A percentile compares a stretch with the other conserved stretches of the same genome.
phyloP scores from a whole-genome alignment of 2,888 invertebrate genomes.

The Adineta ricciae region DNA sequence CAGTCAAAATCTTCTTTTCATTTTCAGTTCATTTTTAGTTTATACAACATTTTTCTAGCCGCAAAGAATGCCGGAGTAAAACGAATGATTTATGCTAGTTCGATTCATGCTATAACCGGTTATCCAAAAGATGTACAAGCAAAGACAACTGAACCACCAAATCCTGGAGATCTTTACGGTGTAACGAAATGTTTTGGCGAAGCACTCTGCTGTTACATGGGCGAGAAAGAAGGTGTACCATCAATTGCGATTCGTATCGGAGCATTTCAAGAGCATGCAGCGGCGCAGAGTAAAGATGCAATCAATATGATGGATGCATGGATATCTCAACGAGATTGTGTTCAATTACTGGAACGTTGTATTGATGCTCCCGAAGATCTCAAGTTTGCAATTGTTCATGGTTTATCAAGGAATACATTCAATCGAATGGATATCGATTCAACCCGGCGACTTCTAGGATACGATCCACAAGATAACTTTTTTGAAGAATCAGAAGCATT shows the following conservation, averaged over 20 bases:
- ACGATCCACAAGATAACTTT: neutral
- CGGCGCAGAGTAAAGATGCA: neutral
- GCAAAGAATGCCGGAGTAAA: neutral
- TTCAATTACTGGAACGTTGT: neutral
- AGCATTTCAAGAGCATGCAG: neutral
- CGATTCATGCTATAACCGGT: neutral
- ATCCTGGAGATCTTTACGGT: neutral
- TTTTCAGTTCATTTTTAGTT: neutral
- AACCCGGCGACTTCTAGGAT: neutral
- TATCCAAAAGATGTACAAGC: neutral
- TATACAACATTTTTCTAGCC: neutral
- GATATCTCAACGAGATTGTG: neutral
- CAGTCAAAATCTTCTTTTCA: no score
- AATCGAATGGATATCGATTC: neutral
- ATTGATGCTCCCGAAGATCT: neutral
- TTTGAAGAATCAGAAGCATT: neutral
- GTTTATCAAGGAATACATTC: neutral
- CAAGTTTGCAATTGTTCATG: neutral
- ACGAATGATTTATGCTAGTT: neutral
- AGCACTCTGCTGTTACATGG: neutral
- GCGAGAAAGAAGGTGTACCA: neutral
- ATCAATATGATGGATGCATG: neutral
- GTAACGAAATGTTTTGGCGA: neutral
- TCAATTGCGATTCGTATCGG: neutral
- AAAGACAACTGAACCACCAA: neutral